Evolutionary conservation across 2,888 invertebrate species (phyloP), one percentile per base, ranked within the genome.

Genomic region (Drosophila planitibia): DNA sequence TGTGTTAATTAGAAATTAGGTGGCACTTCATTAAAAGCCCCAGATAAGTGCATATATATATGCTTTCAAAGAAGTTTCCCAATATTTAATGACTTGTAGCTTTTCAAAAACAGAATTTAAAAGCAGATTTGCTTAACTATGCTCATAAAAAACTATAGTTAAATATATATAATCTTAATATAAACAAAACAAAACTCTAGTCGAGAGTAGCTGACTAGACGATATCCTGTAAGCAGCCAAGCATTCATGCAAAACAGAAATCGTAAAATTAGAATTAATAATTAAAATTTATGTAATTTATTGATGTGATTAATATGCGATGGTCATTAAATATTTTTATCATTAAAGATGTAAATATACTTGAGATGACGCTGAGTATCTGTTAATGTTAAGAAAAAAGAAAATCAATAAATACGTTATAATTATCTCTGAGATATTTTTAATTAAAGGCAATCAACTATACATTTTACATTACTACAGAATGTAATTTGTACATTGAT

Each of bases 1-100:
- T 85, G 76, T 72, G 76, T 76, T 85, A 76, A 87, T 87, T 87
- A 70, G 61, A 62, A 73, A 72, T 74, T 70, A 85, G 79, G 72
- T 70, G 68, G 76, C 69, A 66, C 70, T 85, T 70, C 47, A 82
- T 87, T 70, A 44, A 22, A 14, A 7, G 28, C 16, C 44, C 33
- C 35, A 51, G 51, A 68, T 35, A 41, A 35, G 22, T 35, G 14
- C 16, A 22, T 10, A 37, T 33, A 51, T 33, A 55, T 67, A 41
- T 67, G 35, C 19, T 16, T 25, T 16, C 4, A 33, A 22, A 12
- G 39, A 28, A 19, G 52, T 47, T 30, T 16, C 6, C 2, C 7
- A 22, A 28, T 12, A 62, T n/a, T 57, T 14, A 12, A 12, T 19
- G 28, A 0, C 19, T 6, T 14, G 19, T n/a, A 10, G 5, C 12